Evolutionary conservation across 1,140 invertebrate genomes (phyloP), one percentile per base, ranked within the genome.

Genomic region (Caenorhabditis elegans): DNA sequence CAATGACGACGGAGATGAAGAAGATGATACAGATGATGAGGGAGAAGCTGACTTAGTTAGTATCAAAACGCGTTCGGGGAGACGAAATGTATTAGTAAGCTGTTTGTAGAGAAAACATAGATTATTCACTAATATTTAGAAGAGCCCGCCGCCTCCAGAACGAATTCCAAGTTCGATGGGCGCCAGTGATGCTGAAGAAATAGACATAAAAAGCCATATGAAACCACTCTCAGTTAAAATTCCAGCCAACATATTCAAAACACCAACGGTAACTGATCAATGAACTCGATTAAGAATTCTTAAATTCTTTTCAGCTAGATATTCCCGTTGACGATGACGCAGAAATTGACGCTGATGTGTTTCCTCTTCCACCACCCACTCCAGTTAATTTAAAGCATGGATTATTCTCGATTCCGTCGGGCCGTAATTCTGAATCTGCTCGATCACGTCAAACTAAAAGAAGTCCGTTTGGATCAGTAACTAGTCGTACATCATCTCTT

Each of bases 251-350:
- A 70, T 39, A 11, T 39, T 70, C 26, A 70, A 70, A 43, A 70
- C 31, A 70, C 60, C 60, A 22, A 70, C 60, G n/a, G 60, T 65
- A 76, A 6, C 1, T n/a, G 24, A 76, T 17, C 1, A n/a, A 17
- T 46, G 17, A 19, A 17, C 10, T n/a, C n/a, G n/a, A n/a, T n/a
- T n/a, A n/a, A n/a, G n/a, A n/a, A n/a, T n/a, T n/a, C n/a, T n/a
- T n/a, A n/a, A n/a, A n/a, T n/a, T n/a, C n/a, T n/a, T 39, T 70
- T 70, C 60, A 70, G 60, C 28, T 70, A n/a, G 60, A 70, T 70
- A 17, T 70, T 22, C 60, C 60, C 1, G n/a, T 31, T 19, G 60
- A 19, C 6, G 60, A 70, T 22, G 60, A 70, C n/a, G 36, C 60
- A 17, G 60, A 70, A 24, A 70, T 70, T n/a, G 34, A 70, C 10